Percentiles rank a stretch among this genome's conserved stretches.
Evolutionary conservation across 30 jellyfish, hydroid and myxozoan species (phyloP).

Genomic region (Hydractinia symbiolongicarpus): DNA sequence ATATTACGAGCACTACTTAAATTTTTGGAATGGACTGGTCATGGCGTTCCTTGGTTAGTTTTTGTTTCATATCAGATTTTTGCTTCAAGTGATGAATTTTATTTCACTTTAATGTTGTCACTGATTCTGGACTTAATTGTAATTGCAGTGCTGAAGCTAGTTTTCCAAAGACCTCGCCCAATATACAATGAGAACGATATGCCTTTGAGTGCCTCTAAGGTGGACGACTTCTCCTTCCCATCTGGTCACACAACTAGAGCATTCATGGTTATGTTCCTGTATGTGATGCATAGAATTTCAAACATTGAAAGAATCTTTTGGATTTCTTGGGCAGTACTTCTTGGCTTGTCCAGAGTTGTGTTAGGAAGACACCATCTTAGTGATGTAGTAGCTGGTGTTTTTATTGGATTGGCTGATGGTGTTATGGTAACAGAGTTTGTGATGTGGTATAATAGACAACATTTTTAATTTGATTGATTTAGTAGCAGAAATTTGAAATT

Average conservation of each 20-base stretch:
- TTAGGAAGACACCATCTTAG: conserved; percentile 79
- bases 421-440: background rate
- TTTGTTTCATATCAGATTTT: conserved; percentile 20
- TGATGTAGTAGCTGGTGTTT: conserved; percentile 77
- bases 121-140: conserved; percentile 57
- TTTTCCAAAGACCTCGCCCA: conserved; percentile 70
- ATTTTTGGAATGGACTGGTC: conserved; percentile 77
- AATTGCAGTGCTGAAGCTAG: conserved; percentile 47
- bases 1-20: conserved; percentile 15
- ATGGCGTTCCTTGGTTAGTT: conserved; percentile 84
- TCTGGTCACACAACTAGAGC: conserved; percentile 97
- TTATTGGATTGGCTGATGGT: conserved; percentile 57
- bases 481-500: no score
- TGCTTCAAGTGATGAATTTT: conserved; percentile 22
- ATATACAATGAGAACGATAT: conserved; percentile 50
- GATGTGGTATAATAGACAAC: no score
- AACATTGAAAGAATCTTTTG: background rate
- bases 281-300: background rate
- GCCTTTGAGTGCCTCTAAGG: conserved; percentile 53
- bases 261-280: conserved; percentile 23
- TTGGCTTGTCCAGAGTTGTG: conserved; percentile 67
- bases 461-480: no score
- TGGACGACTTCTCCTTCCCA: conserved; percentile 79
- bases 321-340: conserved; percentile 51
- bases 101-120: conserved; percentile 38